A percentile compares a stretch with the other conserved stretches of the same genome.
Conservation (phyloP, 2,113 vertebrate species). For the Benitochromis conjunctus region DNA sequence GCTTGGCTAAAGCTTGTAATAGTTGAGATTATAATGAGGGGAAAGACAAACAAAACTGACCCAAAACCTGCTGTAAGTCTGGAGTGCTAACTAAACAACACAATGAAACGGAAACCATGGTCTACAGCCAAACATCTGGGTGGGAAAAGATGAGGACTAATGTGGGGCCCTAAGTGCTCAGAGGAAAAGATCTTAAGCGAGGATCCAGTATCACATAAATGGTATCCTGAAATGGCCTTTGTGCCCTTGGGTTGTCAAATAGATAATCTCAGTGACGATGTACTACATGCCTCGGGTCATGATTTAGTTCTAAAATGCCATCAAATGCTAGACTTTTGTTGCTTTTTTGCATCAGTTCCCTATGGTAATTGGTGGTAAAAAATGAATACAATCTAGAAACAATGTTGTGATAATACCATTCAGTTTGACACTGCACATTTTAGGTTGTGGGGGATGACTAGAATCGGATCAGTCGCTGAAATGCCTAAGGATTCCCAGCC, state of each 20-base stretch:
- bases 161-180: neutral
- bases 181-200: neutral
- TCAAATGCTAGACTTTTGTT: neutral
- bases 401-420: neutral
- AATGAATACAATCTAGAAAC: neutral
- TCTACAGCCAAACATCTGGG: conserved; percentile 22
- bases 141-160: conserved; percentile 25
- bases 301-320: neutral
- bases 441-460: neutral
- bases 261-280: neutral
- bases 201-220: neutral
- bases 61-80: conserved; percentile 14
- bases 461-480: conserved; percentile 32
- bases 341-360: neutral
- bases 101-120: conserved; percentile 41
- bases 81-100: conserved; percentile 31
- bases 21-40: conserved; percentile 26
- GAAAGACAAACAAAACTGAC: conserved; percentile 24
- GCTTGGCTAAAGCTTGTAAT: conserved; percentile 10
- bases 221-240: conserved; percentile 1
- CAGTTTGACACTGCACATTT: neutral
- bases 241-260: neutral
- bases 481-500: conserved; percentile 32
- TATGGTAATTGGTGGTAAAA: neutral
- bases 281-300: neutral